Base-by-base conservation (phyloP, 2,888 invertebrate genomes). In the Acanthosepion lycidas region DNA sequence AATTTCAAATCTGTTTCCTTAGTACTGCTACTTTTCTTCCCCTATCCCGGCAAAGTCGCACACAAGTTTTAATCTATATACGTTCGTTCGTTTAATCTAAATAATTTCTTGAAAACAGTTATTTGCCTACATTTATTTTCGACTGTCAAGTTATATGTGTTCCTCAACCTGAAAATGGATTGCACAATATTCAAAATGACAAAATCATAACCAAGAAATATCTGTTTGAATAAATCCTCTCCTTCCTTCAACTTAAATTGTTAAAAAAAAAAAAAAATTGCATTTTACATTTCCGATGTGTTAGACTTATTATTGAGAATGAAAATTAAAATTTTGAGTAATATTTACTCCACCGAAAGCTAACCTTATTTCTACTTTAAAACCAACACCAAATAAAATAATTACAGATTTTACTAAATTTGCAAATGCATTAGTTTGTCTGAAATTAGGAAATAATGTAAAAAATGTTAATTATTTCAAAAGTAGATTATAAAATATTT, bases 321-420 rank as follows among this genome's bases (percentile, higher is more conserved):
- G 59, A 59, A 59, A 59, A 59, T 59, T 59, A 59, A 20, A 78
- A 78, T 78, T 9, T 78, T 78, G 15, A 78, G n/a, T 78, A 78
- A 78, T n/a, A n/a, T 78, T 15, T 33, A 78, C 23, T n/a, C n/a
- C 78, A 78, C n/a, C n/a, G 1, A 78, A 78, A n/a, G 78, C 78
- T 59, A 59, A 59, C 20, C 23, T 59, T 59, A 20, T 59, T 59
- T 23, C 59, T 59, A 23, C 59, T 59, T 23, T 23, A 59, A 59
- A 20, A 23, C 51, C 59, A 59, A 59, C 20, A 55, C 55, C 23
- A 59, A 78, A 78, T 33, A 78, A 15, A 78, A 78, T 78, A 78
- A 78, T 78, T 78, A 78, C 12, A 78, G 78, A 78, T 78, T 78
- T 78, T n/a, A 78, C n/a, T n/a, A 78, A 78, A n/a, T 78, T 78